phyloP scores from a whole-genome alignment of 2,797 vertebrate genomes.

The Lindbergichthys nudifrons region DNA sequence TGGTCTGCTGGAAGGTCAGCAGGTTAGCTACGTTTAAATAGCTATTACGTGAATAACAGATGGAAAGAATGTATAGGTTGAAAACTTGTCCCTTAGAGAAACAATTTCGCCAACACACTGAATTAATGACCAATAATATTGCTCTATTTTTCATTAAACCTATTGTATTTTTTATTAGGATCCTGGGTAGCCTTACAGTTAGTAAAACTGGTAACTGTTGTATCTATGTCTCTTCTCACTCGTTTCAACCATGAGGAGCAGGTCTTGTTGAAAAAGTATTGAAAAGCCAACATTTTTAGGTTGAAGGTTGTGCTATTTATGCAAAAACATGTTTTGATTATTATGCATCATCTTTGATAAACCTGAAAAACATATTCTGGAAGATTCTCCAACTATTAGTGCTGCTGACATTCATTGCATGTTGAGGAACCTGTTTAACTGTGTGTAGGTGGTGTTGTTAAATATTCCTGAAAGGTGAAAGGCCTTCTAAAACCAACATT shows the following conservation, averaged over 20 bases:
- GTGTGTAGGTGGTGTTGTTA: neutral
- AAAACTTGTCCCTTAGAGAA: neutral
- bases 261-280: neutral
- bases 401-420: neutral
- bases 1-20: neutral
- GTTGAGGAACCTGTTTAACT: neutral
- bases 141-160: neutral
- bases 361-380: neutral
- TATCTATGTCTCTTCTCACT: neutral
- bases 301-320: neutral
- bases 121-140: neutral
- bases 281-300: neutral
- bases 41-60: neutral
- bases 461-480: neutral
- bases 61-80: no score
- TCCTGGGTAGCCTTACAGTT: neutral
- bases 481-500: neutral
- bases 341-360: neutral
- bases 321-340: neutral
- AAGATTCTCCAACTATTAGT: neutral
- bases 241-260: neutral
- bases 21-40: neutral
- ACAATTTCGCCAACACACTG: neutral
- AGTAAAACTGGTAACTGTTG: neutral
- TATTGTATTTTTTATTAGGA: neutral